phyloP scores from a whole-genome alignment of 2,797 vertebrate species.

The Thalassophryne amazonica region DNA sequence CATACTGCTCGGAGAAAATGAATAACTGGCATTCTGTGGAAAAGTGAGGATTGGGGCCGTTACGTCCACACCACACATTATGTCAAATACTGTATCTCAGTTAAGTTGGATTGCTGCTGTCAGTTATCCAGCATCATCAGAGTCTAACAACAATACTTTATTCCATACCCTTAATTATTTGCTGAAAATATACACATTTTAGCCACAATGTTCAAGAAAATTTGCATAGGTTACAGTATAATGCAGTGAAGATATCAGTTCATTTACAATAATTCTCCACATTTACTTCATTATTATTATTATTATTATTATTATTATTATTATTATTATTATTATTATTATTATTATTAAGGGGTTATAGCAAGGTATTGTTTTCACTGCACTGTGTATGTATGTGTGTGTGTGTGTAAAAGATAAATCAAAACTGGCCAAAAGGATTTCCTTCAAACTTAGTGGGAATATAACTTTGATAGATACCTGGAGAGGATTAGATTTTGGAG shows the following conservation, averaged over 20 bases:
- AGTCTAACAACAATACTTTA: neutral
- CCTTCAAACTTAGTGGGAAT: too few species aligned
- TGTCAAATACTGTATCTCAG: conserved; percentile 15
- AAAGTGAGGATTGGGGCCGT: conserved; percentile 56
- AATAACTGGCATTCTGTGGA: conserved; percentile 69
- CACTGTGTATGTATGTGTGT: too few species aligned
- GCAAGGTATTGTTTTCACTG: too few species aligned
- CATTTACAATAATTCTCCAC: conserved; percentile 9
- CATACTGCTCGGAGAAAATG: conserved; percentile 75
- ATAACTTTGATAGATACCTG: too few species aligned
- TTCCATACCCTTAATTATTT: conserved; percentile 2
- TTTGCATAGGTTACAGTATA: neutral
- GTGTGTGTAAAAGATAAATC: too few species aligned
- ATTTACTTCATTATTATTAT: conserved; percentile 15
- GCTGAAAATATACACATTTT: neutral
- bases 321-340: too few species aligned
- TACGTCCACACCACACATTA: conserved; percentile 42
- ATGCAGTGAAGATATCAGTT: neutral
- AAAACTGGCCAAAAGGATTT: too few species aligned
- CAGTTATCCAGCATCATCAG: conserved; percentile 2
- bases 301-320: too few species aligned
- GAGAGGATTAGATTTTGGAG: too few species aligned
- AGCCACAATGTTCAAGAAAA: neutral
- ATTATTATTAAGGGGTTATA: too few species aligned
- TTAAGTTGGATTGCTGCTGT: conserved; percentile 14